Evolutionary conservation across 2,797 vertebrate species (phyloP), one percentile per base, ranked within the genome.

Genomic region (Spinus olivaceus): DNA sequence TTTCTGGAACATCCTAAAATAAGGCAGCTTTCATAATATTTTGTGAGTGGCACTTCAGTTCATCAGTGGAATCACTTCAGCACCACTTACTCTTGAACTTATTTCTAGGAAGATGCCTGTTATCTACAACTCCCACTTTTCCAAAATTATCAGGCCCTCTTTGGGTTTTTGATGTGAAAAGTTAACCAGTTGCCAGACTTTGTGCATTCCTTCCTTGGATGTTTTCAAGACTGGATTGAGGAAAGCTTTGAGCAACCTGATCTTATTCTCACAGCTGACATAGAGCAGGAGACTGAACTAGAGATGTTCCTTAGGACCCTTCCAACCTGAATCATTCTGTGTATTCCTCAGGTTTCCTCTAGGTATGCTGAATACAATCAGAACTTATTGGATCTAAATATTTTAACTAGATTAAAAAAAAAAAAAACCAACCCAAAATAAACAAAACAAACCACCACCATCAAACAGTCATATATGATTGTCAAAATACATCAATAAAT

Each of bases 401-500:
- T 67, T 95, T 91, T 95, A 91, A 94, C 71, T 81, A 88, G 42
- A 79, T 49, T 46, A 21, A 35, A 95, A 44, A 73, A 13, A 61
- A 28, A 17, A 23, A n/a, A 35, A 4, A 4, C 1, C 1, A n/a
- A 14, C 1, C 5, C n/a, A n/a, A 59, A 79, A 35, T 2, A 39
- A 53, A 32, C 3, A 32, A 16, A 16, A 61, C 5, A 4, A 14
- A 32, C 11, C n/a, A n/a, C 22, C 16, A 61, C 10, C 10, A 37
- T 14, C 57, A 32, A 53, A 50, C 7, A 33, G 61, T 82, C 76
- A 92, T 39, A 79, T 10, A 81, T 9, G 0, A 61, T n/a, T 54
- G 9, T 46, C 17, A 66, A 61, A 77, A 21, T 7, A 59, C 3
- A 42, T 5, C 22, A 67, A 42, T 35, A 57, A 6, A 81, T 35